Evolutionary conservation across 2,888 invertebrate genomes (phyloP), one percentile per base, ranked within the genome.

Genomic region (Noctua fimbriata): DNA sequence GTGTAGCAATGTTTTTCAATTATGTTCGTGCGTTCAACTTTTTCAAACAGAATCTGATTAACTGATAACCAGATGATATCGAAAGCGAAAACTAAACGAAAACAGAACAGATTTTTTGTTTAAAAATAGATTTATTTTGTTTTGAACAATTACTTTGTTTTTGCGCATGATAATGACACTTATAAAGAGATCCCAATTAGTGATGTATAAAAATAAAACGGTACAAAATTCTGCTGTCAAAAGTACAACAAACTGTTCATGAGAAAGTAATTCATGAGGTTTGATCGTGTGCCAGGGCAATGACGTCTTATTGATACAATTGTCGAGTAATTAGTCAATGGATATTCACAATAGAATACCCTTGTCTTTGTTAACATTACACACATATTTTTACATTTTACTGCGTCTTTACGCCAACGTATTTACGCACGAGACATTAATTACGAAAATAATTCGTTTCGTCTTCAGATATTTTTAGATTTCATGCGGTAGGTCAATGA

Each of bases 241-340:
- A 73, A 70, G 28, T 67, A 85, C 70, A 81, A 76, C 58, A 67
- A 69, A 84, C n/a, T 32, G 72, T 85, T 47, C 71, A 71, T 44
- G 36, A 44, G 69, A 69, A 73, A 80, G 32, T 79, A 60, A 75
- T 75, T 69, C 71, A 79, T 63, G 83, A 74, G 52, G 58, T 69
- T 86, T 87, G 83, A 85, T 55, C 67, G 70, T 58, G 81, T 79
- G 87, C 84, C 88, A 89, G 76, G 58, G 55, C 36, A 41, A 83
- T 84, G 85, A 80, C 85, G 85, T 79, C 55, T 71, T 89, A 80
- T 87, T 88, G 81, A 88, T 82, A 90, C 87, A 90, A 85, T 81
- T 87, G 86, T 85, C 76, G 63, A 47, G 55, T 74, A 80, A 88
- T 89, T 84, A 77, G 79, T 85, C 85, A 82, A 80, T 82, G 75